Base-by-base conservation (phyloP, 2,888 invertebrate genomes). In the Schizotus pectinicornis region DNA sequence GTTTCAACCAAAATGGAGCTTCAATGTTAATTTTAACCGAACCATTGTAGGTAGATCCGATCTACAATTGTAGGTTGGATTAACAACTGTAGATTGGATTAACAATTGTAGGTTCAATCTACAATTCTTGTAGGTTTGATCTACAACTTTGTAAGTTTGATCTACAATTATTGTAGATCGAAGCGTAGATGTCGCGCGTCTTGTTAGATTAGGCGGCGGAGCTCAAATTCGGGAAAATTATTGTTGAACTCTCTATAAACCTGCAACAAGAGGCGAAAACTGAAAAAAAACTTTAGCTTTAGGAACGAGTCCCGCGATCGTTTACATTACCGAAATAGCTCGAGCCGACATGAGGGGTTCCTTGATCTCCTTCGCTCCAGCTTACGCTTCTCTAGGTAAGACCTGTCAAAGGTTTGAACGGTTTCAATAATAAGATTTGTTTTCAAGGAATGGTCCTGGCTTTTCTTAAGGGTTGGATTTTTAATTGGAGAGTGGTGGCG, bases 241-340 rank as follows among this genome's bases (percentile, higher is more conserved):
- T n/a, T n/a, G n/a, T 22, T 14, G 7, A 3, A 1, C n/a, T 22
- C 3, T 22, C 8, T 22, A 13, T 1, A 1, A 8, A 2, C 14
- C 6, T 5, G 13, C 1, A 3, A 14, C n/a, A 43, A 7, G 12
- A 6, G 31, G 8, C 7, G 32, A 34, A 12, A 7, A 42, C 22
- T 31, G 42, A 39, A 58, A 14, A 46, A 51, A 37, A 72, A 76
- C 50, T n/a, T 22, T 60, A 76, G 85, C 85, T 1, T 77, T 85
- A 73, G 84, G 84, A 8, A 83, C 84, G 1, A 84, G 85, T 63
- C 85, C 86, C 8, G 85, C 85, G 1, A 83, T 85, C 38, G 85
- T 86, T 14, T 86, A 86, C 73, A 84, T 86, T 52, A 86, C 86
- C 6, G 86, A 86, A 76, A 83, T 86, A 1, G 84, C 85, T 0